These are phyloP conservation scores for Drosophila triauraria DNA, from an alignment of 1,140 invertebrate species.

Conservation along the genomic window DNA sequence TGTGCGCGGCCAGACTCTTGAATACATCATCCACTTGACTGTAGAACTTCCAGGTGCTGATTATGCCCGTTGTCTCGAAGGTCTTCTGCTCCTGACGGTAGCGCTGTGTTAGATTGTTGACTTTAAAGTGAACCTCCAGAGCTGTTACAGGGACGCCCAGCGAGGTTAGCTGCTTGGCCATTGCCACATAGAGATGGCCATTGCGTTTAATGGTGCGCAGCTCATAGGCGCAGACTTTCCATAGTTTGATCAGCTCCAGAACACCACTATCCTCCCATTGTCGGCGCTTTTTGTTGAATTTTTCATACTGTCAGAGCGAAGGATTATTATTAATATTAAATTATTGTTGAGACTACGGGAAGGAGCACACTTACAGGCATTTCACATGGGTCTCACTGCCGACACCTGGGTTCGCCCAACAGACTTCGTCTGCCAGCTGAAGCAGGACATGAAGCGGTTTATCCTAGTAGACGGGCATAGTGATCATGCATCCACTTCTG, in stretches of 20 bases:
- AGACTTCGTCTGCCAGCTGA: constrained; percentile 70
- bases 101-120: constrained; percentile 83
- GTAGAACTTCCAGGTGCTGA: constrained; percentile 84
- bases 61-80: constrained; percentile 80
- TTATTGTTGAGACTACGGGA: neutral
- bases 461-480: constrained; percentile 65
- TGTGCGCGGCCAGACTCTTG: constrained; percentile 80
- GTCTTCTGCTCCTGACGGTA: constrained; percentile 84
- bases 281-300: constrained; percentile 85
- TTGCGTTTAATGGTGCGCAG: constrained; percentile 84
- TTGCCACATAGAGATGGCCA: constrained; percentile 85
- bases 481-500: constrained; percentile 57
- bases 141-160: constrained; percentile 82
- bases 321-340: neutral
- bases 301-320: constrained; percentile 72
- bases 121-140: constrained; percentile 84
- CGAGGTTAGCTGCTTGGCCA: constrained; percentile 79
- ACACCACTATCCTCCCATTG: constrained; percentile 85
- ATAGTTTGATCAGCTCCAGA: constrained; percentile 83
- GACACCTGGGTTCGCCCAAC: constrained; percentile 76
- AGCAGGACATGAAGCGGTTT: constrained; percentile 71
- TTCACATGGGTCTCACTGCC: constrained; percentile 84
- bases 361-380: constrained; percentile 76
- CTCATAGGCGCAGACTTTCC: constrained; percentile 85
- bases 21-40: constrained; percentile 85